phyloP scores from a whole-genome alignment of 37 sponge, comb jelly and placozoan genomes.

The Halichondria panicea region DNA sequence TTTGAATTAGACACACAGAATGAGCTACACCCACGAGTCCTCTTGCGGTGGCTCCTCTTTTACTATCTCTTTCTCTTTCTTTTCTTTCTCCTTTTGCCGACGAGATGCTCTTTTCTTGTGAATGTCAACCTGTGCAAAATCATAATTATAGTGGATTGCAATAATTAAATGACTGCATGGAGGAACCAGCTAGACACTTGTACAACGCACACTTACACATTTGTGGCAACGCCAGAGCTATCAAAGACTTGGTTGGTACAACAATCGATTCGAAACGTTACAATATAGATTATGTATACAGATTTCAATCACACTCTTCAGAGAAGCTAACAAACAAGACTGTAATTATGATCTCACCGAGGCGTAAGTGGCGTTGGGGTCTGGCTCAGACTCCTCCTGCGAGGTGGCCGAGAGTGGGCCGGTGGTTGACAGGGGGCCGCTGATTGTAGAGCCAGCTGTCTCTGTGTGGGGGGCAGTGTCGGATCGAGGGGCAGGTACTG shows the following conservation, averaged over 20 bases:
- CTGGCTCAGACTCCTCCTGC: neutral
- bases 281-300: neutral
- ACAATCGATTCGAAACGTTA: no score
- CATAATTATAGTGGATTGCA: no score
- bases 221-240: no score
- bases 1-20: no score
- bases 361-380: conserved; percentile 22
- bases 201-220: no score
- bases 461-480: neutral
- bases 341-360: conserved; percentile 4
- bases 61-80: conserved; percentile 2
- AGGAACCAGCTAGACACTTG: no score
- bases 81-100: conserved; percentile 1
- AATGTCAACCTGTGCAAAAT: conserved; percentile 16
- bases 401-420: neutral
- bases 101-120: conserved; percentile 25
- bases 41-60: no score
- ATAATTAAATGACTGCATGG: no score
- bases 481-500: neutral
- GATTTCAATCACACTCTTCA: neutral
- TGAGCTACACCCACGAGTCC: conserved; percentile 25
- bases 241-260: no score
- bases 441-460: conserved; percentile 4
- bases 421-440: conserved; percentile 9
- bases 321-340: neutral